phyloP scores from a whole-genome alignment of 2,888 invertebrate species.

The Acrobasis suavella region DNA sequence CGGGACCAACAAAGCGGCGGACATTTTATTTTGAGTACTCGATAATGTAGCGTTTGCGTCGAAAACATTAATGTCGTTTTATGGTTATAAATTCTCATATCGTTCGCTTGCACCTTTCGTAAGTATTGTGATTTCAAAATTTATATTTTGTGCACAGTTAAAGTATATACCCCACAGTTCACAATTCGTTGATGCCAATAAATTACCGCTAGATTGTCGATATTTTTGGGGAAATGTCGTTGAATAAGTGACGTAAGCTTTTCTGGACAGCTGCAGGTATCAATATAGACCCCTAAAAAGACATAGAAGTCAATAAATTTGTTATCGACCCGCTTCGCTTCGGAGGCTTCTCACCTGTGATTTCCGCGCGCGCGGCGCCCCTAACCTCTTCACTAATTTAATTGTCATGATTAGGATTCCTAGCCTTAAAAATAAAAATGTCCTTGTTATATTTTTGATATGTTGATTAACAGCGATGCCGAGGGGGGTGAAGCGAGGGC shows the following conservation, averaged over 20 bases:
- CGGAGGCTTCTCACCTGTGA: constrained; percentile 69
- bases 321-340: constrained; percentile 75
- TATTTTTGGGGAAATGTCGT: constrained; percentile 72
- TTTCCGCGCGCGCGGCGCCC: constrained; percentile 80
- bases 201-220: constrained; percentile 69
- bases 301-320: constrained; percentile 51
- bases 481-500: constrained; percentile 83
- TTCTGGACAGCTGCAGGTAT: constrained; percentile 59
- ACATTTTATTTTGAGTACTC: constrained; percentile 83
- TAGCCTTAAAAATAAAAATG: constrained; percentile 38
- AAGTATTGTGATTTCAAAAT: constrained; percentile 62
- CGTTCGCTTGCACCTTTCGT: constrained; percentile 81
- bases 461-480: constrained; percentile 77
- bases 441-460: constrained; percentile 36
- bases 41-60: constrained; percentile 82
- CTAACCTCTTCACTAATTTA: constrained; percentile 80
- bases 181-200: constrained; percentile 62
- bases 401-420: constrained; percentile 64
- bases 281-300: constrained; percentile 48
- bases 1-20: constrained; percentile 83
- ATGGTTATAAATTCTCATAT: constrained; percentile 77
- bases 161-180: constrained; percentile 48
- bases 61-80: constrained; percentile 81
- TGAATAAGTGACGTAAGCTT: constrained; percentile 74
- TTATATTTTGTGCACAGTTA: constrained; percentile 51